Evolutionary conservation across 2,888 invertebrate genomes (phyloP).

Genomic region (Drosophila lutescens): DNA sequence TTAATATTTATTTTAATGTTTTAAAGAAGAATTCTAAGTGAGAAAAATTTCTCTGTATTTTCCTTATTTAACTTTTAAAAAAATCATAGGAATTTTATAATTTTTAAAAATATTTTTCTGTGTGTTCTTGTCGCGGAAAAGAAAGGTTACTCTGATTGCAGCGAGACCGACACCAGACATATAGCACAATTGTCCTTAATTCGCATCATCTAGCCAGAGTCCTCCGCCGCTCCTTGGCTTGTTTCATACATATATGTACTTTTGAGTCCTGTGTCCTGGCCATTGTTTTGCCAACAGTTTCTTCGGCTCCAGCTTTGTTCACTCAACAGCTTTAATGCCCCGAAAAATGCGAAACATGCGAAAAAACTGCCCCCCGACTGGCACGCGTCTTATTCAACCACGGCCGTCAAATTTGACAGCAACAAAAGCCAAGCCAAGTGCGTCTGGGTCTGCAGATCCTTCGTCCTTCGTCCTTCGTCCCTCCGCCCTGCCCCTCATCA

Average conservation of each 20-base stretch:
- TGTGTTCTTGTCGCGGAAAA: neutral
- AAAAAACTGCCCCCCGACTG: conserved; percentile 46
- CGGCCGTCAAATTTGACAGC: conserved; percentile 83
- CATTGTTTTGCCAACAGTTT: conserved; percentile 54
- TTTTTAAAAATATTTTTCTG: neutral
- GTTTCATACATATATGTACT: conserved; percentile 8
- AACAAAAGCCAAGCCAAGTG: conserved; percentile 44
- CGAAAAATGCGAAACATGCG: conserved; percentile 59
- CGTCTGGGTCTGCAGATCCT: conserved; percentile 19
- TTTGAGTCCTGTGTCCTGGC: conserved; percentile 22
- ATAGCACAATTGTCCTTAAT: conserved; percentile 54
- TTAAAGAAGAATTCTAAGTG: no score
- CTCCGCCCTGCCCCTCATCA: conserved; percentile 4
- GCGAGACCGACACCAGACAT: conserved; percentile 25
- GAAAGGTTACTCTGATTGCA: conserved; percentile 42
- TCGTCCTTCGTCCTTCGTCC: neutral
- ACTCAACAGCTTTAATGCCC: conserved; percentile 58
- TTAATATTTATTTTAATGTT: no score
- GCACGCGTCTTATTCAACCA: conserved; percentile 74
- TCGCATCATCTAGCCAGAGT: conserved; percentile 53
- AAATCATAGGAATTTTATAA: neutral
- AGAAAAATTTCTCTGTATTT: no score
- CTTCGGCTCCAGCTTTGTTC: conserved; percentile 51
- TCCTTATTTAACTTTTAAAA: no score
- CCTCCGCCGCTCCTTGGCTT: conserved; percentile 36